Percentiles rank a stretch among this genome's conserved stretches.
phyloP scores from a whole-genome alignment of 2,113 vertebrate species.

The Mesoclemmys tuberculata region DNA sequence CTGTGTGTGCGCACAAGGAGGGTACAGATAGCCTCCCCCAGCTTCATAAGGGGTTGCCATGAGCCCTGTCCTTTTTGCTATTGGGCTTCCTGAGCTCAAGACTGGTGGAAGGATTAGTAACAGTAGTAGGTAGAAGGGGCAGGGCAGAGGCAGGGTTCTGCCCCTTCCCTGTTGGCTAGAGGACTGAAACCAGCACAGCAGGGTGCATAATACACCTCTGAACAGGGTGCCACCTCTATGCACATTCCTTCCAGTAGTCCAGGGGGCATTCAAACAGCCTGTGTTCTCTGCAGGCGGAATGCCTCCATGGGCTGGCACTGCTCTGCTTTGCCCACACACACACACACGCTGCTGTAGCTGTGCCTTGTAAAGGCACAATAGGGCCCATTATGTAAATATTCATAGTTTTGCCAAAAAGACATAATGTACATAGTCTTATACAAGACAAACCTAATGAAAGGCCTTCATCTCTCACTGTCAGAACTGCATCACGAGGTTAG shows the following conservation, averaged over 20 bases:
- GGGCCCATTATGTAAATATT: conserved; percentile 31
- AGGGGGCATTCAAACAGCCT: not conserved
- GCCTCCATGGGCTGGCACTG: not conserved
- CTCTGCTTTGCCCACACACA: not conserved
- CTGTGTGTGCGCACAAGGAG: not conserved
- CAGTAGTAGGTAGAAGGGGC: too few species aligned
- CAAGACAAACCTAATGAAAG: conserved; percentile 25
- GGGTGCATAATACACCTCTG: not conserved
- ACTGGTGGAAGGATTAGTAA: not conserved
- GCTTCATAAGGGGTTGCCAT: not conserved
- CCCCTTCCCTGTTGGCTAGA: not conserved
- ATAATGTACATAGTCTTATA: not conserved
- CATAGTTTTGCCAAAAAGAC: not conserved
- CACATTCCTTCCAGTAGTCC: not conserved
- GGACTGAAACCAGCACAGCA: not conserved
- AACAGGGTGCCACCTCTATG: not conserved
- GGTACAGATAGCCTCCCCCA: too few species aligned
- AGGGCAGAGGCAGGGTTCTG: not conserved
- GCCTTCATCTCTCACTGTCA: conserved; percentile 49
- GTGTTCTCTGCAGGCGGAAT: not conserved
- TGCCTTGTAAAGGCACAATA: conserved; percentile 9
- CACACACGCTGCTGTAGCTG: conserved; percentile 25
- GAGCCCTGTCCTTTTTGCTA: not conserved
- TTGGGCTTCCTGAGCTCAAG: not conserved
- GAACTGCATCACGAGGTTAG: conserved; percentile 34